Base-by-base conservation (phyloP, 2,888 invertebrate species). In the Globia sparganii region DNA sequence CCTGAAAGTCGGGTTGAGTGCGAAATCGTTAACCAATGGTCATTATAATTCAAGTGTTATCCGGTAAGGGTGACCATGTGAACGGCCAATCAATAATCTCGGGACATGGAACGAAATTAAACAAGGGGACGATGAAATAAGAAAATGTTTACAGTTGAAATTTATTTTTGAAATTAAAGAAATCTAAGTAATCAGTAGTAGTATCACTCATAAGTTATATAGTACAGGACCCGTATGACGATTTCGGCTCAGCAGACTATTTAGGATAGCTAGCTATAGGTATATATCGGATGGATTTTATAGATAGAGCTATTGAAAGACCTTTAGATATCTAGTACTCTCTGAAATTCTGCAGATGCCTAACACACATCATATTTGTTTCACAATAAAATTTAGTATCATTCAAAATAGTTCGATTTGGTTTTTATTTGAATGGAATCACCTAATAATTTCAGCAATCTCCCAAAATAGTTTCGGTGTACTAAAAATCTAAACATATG, bases 41-140 rank as follows among this genome's bases (percentile, higher is more conserved):
- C 83, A 87, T 80, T 87, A 87, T 85, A 87, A 81, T 85, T 83
- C 81, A 87, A 81, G 73, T 31, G 62, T 72, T 84, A 74, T 66
- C 76, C 73, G 49, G 59, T 15, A 59, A 79, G 72, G 75, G 80
- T 75, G 81, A 79, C 88, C 81, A 87, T 34, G 64, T 58, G 8
- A 6, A 15, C 2, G 28, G 46, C 40, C 21, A 49, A 76, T 64
- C 21, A 76, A 28, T 49, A 61, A 34, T 66, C 21, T 67, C 11
- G 13, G 61, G 56, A 79, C 56, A 59, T 18, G n/a, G 34, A 9
- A 34, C 34, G 18, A 46, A 37, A 49, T 46, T 56, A 18, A 34
- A 28, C 18, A 67, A 31, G 25, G 18, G 28, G 58, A 28, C 18
- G 8, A 31, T 18, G 1, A 31, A 31, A 21, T 59, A 31, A 4